These are phyloP conservation scores for Pygmarrhopalites habei DNA, from an alignment of 1,140 invertebrate species.

Conservation along the genomic window DNA sequence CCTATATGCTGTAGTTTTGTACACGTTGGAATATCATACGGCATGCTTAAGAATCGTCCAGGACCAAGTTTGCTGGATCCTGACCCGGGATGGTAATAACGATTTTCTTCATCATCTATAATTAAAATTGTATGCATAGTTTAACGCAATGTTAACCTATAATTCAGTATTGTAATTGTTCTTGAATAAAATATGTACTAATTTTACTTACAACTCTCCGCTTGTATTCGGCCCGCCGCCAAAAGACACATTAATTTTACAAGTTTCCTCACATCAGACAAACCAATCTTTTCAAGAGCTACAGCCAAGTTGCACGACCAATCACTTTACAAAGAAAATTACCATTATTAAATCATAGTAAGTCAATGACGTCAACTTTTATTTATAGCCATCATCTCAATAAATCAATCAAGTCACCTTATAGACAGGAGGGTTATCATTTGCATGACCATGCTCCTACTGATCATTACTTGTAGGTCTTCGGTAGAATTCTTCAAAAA, in stretches of 20 bases:
- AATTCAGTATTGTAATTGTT: too few species aligned
- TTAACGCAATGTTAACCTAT: too few species aligned
- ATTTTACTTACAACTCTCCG: too few species aligned
- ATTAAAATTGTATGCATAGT: too few species aligned
- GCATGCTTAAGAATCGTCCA: conserved; percentile 31
- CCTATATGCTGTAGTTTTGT: conserved; percentile 24
- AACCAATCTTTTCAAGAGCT: conserved; percentile 53
- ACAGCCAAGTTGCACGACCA: conserved; percentile 48
- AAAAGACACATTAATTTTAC: conserved; percentile 58
- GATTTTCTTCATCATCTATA: conserved; percentile 14
- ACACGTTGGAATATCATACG: conserved; percentile 34
- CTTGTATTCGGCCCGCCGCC: conserved; percentile 50
- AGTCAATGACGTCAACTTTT: too few species aligned
- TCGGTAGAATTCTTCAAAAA: conserved; percentile 49
- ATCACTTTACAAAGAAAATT: conserved; percentile 44
- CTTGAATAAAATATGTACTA: too few species aligned
- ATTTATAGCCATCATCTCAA: too few species aligned
- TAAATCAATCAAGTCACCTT: too few species aligned
- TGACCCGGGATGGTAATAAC: conserved; percentile 19
- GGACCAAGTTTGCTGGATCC: conserved; percentile 11
- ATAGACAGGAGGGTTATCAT: conserved; percentile 51
- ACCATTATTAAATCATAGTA: conserved; percentile 19
- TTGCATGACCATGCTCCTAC: conserved; percentile 51
- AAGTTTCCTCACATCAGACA: conserved; percentile 54
- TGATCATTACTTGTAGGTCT: conserved; percentile 51